Base-by-base conservation (phyloP, 2,113 vertebrate genomes). In the Pyxicephalus adspersus region DNA sequence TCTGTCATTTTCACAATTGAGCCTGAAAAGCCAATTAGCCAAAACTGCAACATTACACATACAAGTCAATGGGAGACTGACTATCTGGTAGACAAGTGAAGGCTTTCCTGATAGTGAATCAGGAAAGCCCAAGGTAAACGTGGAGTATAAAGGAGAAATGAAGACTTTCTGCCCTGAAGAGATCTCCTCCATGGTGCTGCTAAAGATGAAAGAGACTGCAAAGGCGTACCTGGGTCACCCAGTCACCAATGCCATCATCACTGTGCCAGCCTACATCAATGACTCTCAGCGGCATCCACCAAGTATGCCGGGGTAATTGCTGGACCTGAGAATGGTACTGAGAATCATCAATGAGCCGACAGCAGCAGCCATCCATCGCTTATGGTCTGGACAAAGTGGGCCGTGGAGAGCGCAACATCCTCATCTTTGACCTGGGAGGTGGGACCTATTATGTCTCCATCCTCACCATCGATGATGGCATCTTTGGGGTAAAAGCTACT, bases 111-210 rank as follows among this genome's bases (percentile, higher is more conserved):
- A 83, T 85, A 84, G 63, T 28, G 79, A 84, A 50, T 73, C 54
- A 11, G 84, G 84, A n/a, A 83, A 81, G 64, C 83, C 84, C 58
- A 85, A 85, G 70, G 45, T 85, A 2, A 51, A 83, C 19, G 84
- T 85, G 75, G 83, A 85, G 28, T 82, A 84, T 74, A 85, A 85
- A 77, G 84, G 78, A 45, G 83, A 84, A 76, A 11, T 66, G n/a
- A 85, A 85, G 61, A 67, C 29, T 2, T 85, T 85, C 78, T 84
- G 16, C 67, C 77, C 84, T 9, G 84, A 84, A 68, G 84, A 85
- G 75, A 83, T 85, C 80, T 85, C 84, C n/a, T 85, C 84, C 15
- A 84, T 85, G 84, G 83, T 85, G 26, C 74, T 85, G 18, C 71
- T 64, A 23, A 85, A 84, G 74, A 85, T 85, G 83, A 85, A 84